Conservation (phyloP, 2,888 invertebrate genomes). For the Ornithoptera priamus region DNA sequence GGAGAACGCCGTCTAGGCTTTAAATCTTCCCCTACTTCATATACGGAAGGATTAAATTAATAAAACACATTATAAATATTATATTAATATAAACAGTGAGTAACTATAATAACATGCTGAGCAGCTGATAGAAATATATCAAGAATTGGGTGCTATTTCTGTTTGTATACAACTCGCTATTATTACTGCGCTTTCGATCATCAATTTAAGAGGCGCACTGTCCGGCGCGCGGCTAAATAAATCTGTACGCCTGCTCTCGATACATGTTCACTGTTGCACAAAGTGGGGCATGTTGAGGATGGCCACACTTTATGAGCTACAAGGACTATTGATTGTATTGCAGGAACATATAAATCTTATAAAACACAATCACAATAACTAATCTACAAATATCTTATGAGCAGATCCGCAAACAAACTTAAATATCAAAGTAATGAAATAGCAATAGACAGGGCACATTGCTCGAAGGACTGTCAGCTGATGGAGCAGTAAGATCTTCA, state of each 20-base stretch:
- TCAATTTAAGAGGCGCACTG: constrained; percentile 27
- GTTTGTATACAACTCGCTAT: constrained; percentile 1
- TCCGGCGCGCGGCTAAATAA: constrained; percentile 37
- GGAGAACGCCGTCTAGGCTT: too few species aligned
- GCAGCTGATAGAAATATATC: constrained; percentile 2
- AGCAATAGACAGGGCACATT: too few species aligned
- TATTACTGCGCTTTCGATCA: constrained; percentile 16
- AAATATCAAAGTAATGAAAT: too few species aligned
- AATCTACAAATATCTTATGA: too few species aligned
- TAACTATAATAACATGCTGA: neutral
- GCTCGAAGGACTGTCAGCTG: too few species aligned
- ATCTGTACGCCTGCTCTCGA: constrained; percentile 34
- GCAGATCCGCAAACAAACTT: too few species aligned
- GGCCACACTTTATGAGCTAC: constrained; percentile 4
- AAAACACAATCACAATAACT: too few species aligned
- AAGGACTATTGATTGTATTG: neutral
- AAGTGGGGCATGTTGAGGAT: constrained; percentile 39
- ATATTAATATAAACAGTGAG: neutral
- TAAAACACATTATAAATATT: neutral
- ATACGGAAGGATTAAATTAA: too few species aligned
- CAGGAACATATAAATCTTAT: neutral
- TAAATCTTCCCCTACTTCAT: too few species aligned
- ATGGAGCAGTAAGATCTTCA: too few species aligned
- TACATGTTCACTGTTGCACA: constrained; percentile 43
- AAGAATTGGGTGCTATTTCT: constrained; percentile 12